Evolutionary conservation across 1,140 invertebrate species (phyloP).

Genomic region (Maconellicoccus hirsutus): DNA sequence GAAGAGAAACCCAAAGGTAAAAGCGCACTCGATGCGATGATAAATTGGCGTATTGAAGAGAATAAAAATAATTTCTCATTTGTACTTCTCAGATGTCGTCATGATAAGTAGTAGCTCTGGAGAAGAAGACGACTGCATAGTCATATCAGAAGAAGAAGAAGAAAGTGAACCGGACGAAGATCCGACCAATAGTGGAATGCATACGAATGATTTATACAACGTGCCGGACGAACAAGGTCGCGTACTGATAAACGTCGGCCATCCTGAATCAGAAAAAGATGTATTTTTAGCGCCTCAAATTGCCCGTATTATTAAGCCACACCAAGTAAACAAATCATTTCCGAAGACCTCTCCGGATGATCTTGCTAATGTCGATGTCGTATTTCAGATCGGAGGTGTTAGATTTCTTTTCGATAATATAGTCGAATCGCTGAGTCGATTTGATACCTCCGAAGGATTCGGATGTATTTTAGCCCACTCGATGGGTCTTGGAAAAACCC

Average conservation of each 20-base stretch:
- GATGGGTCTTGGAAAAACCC: slow-evolving; percentile 98
- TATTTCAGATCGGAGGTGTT: slow-evolving; percentile 78
- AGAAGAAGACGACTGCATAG: slow-evolving; percentile 65
- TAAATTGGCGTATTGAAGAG: background rate
- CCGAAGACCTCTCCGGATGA: too few species aligned
- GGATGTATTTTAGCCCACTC: slow-evolving; percentile 97
- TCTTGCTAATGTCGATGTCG: slow-evolving; percentile 27
- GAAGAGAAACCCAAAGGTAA: background rate
- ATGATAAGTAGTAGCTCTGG: slow-evolving; percentile 48
- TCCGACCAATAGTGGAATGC: slow-evolving; percentile 56
- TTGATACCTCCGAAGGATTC: slow-evolving; percentile 80
- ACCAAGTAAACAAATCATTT: slow-evolving; percentile 48
- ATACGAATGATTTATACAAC: slow-evolving; percentile 86
- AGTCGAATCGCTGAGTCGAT: slow-evolving; percentile 79
- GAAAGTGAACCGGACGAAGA: slow-evolving; percentile 50
- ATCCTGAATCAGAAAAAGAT: slow-evolving; percentile 81
- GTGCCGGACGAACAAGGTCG: slow-evolving; percentile 80
- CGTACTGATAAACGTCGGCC: slow-evolving; percentile 91
- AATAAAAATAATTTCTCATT: background rate
- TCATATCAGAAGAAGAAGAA: slow-evolving; percentile 50
- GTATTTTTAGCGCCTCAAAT: slow-evolving; percentile 90
- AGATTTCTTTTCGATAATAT: slow-evolving; percentile 94
- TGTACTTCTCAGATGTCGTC: slow-evolving; percentile 37
- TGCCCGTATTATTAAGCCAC: slow-evolving; percentile 84
- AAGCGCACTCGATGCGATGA: background rate